Percentiles rank a stretch among this genome's conserved stretches.
Evolutionary conservation across 1,140 invertebrate species (phyloP).

Genomic region (Archegozetes longisetosus): DNA sequence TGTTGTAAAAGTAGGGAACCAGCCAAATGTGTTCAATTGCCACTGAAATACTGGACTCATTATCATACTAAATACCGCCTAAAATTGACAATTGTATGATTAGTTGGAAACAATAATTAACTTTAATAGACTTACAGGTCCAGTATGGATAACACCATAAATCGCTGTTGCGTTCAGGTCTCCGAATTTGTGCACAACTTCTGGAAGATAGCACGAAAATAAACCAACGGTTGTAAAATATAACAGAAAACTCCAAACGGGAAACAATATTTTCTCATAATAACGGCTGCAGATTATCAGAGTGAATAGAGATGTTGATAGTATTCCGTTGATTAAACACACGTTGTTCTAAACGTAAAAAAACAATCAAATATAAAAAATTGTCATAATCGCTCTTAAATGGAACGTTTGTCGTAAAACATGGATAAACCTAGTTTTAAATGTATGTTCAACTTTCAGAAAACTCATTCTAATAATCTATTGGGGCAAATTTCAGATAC

Average conservation of each 20-base stretch:
- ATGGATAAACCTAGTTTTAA: too few relatives aligned
- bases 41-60: not conserved
- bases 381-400: not conserved
- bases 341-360: not conserved
- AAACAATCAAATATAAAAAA: not conserved
- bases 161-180: conserved; percentile 2
- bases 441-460: too few relatives aligned
- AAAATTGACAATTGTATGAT: not conserved
- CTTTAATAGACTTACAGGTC: conserved; percentile 5
- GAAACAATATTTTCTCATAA: not conserved
- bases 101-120: not conserved
- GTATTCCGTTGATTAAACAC: conserved; percentile 1
- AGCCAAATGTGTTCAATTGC: not conserved
- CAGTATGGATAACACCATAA: conserved; percentile 12
- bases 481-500: too few relatives aligned
- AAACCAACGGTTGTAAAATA: conserved; percentile 8
- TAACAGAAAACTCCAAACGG: conserved; percentile 7
- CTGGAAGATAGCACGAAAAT: conserved; percentile 8
- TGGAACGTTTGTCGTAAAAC: too few relatives aligned
- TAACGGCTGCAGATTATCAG: conserved; percentile 1
- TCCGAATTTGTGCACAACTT: conserved; percentile 13
- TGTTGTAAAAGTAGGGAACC: not conserved
- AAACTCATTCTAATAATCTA: too few relatives aligned
- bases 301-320: conserved; percentile 1
- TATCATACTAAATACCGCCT: not conserved